Evolutionary conservation across 2,888 invertebrate species (phyloP), one percentile per base, ranked within the genome.

Genomic region (Nemoura dubitans): DNA sequence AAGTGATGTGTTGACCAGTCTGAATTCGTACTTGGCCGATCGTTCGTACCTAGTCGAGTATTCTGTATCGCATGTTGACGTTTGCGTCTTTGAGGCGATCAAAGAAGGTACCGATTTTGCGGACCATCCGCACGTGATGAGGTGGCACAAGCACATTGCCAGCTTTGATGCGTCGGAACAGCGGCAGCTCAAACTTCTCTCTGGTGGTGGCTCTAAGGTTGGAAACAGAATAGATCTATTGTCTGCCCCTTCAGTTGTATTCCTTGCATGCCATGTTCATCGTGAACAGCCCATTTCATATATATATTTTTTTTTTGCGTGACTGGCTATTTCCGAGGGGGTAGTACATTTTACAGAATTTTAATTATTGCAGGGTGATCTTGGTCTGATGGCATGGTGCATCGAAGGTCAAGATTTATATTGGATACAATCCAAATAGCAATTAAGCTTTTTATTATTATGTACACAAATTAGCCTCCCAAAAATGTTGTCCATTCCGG

Each of bases 41-140:
- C 90, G 90, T 89, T 90, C 92, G 29, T 92, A 92, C 86, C 88
- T 92, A 25, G 90, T 91, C 86, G 92, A 92, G 83, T 92, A 91
- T 88, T 90, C 89, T 78, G 91, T 92, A 43, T 92, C 92, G 0
- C 91, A 91, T 88, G 90, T 90, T 27, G 93, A 93, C 88, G 88
- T 89, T 88, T 89, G 90, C 87, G 90, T 92, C 86, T 89, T 90
- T 85, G 88, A 90, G 85, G 89, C 90, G 14, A 87, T 91, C 14
- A 89, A 82, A 14, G 59, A 82, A 88, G 76, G 87, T 76, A 14
- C 26, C 5, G 27, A 21, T 1, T 25, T 90, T 10, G 86, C 88
- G 30, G 89, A 90, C 84, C 90, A 90, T 80, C 90, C 90, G 3
- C 91, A 92, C 89, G 89, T 92, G 7, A 86, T 89, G 86, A 90